Evolutionary conservation across 2,888 invertebrate genomes (phyloP).

Genomic region (Eupithecia inturbata): DNA sequence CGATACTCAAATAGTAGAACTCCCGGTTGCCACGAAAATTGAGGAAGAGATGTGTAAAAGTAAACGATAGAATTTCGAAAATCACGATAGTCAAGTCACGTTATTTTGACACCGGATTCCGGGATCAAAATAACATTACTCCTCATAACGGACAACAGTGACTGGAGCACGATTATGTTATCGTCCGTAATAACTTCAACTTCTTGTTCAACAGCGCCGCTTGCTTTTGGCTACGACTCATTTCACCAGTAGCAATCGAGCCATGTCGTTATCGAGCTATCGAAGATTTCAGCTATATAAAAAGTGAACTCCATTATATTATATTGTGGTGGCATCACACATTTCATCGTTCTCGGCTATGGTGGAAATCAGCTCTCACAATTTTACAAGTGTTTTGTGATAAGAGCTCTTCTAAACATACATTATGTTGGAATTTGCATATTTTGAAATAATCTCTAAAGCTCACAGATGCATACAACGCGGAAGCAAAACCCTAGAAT

Average conservation of each 20-base stretch:
- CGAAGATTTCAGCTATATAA: not conserved
- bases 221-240: not conserved
- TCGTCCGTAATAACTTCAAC: not conserved
- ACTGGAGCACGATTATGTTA: no score
- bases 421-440: not conserved
- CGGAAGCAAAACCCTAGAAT: slow-evolving; percentile 9
- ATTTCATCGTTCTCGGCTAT: not conserved
- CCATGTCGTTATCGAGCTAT: not conserved
- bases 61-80: not conserved
- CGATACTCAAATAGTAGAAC: not conserved
- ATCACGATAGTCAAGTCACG: not conserved
- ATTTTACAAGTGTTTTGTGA: not conserved
- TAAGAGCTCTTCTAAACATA: not conserved
- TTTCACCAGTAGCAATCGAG: not conserved
- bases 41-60: not conserved
- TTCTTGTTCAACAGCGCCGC: not conserved
- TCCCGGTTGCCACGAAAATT: not conserved
- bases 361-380: not conserved
- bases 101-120: not conserved
- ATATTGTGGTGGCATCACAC: not conserved
- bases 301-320: not conserved
- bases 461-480: not conserved
- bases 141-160: no score
- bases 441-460: slow-evolving; percentile 1
- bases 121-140: no score